These are phyloP conservation scores for Cephus spinipes DNA, from an alignment of 2,888 invertebrate genomes.

Conservation along the genomic window DNA sequence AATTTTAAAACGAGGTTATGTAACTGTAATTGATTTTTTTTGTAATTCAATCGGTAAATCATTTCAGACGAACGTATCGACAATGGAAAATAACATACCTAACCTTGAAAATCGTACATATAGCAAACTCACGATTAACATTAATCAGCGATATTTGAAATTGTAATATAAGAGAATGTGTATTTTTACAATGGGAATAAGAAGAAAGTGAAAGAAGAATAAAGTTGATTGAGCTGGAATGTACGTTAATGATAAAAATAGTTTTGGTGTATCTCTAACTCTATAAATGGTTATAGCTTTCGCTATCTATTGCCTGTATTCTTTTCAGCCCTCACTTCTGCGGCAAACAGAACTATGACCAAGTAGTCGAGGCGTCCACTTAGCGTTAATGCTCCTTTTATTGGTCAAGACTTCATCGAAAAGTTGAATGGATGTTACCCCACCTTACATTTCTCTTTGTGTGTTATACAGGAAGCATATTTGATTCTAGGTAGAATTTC, in stretches of 20 bases:
- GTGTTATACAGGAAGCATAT: background rate
- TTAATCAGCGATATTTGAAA: background rate
- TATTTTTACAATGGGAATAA: background rate
- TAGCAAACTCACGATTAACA: background rate
- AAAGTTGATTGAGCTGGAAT: background rate
- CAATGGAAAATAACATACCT: background rate
- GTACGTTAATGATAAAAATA: background rate
- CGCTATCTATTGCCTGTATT: conserved; percentile 36
- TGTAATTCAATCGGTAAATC: background rate
- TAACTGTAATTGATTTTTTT: background rate
- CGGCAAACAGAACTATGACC: conserved; percentile 54
- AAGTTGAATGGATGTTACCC: conserved; percentile 39
- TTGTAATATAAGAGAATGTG: too few species aligned
- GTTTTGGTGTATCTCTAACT: conserved; percentile 2
- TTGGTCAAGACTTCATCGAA: conserved; percentile 57
- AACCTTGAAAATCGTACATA: background rate
- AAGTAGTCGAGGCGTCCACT: conserved; percentile 58
- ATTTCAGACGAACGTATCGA: background rate
- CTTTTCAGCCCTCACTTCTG: conserved; percentile 44
- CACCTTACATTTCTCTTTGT: conserved; percentile 1
- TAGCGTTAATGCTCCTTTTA: conserved; percentile 61
- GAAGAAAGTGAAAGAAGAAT: background rate
- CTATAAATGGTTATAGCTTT: conserved; percentile 30
- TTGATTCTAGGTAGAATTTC: background rate
- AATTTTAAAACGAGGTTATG: background rate